Evolutionary conservation across 2,797 vertebrate genomes (phyloP).

Genomic region (Amphiprion clarkii): DNA sequence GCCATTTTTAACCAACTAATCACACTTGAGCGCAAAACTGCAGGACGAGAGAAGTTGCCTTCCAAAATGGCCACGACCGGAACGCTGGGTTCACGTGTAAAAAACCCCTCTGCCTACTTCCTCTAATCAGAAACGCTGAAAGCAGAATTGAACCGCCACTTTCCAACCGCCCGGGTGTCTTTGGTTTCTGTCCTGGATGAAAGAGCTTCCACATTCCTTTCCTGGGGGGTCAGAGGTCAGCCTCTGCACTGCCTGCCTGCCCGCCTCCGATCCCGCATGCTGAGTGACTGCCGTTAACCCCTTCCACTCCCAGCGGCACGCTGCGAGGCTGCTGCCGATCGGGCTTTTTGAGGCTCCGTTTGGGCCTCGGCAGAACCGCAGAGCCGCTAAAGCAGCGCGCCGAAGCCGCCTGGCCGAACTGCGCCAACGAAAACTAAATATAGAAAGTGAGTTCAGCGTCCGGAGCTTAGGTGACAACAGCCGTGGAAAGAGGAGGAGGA

Average conservation of each 20-base stretch:
- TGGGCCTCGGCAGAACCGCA: not conserved
- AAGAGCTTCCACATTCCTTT: slow-evolving; percentile 90
- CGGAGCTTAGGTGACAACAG: slow-evolving; percentile 84
- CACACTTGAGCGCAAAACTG: slow-evolving; percentile 24
- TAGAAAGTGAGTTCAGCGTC: slow-evolving; percentile 80
- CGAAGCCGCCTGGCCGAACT: slow-evolving; percentile 51
- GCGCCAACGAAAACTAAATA: slow-evolving; percentile 77
- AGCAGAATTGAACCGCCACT: slow-evolving; percentile 76
- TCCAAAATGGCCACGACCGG: slow-evolving; percentile 61
- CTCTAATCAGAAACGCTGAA: slow-evolving; percentile 65
- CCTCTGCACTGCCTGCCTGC: slow-evolving; percentile 79
- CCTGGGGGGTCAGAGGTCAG: slow-evolving; percentile 84
- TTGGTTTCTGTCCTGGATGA: slow-evolving; percentile 87
- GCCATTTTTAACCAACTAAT: slow-evolving; percentile 48
- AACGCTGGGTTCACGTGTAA: too few species aligned
- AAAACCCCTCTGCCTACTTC: slow-evolving; percentile 57
- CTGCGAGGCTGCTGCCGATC: too few species aligned
- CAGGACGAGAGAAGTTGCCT: slow-evolving; percentile 25
- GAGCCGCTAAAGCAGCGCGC: slow-evolving; percentile 30
- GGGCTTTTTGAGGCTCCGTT: too few species aligned
- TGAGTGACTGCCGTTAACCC: slow-evolving; percentile 83
- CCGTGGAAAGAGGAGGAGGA: slow-evolving; percentile 45
- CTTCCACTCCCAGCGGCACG: slow-evolving; percentile 14
- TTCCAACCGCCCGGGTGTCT: slow-evolving; percentile 79
- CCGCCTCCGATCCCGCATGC: slow-evolving; percentile 72